phyloP scores from a whole-genome alignment of 2,888 invertebrate genomes.

The Liopterus haemorrhoidalis region DNA sequence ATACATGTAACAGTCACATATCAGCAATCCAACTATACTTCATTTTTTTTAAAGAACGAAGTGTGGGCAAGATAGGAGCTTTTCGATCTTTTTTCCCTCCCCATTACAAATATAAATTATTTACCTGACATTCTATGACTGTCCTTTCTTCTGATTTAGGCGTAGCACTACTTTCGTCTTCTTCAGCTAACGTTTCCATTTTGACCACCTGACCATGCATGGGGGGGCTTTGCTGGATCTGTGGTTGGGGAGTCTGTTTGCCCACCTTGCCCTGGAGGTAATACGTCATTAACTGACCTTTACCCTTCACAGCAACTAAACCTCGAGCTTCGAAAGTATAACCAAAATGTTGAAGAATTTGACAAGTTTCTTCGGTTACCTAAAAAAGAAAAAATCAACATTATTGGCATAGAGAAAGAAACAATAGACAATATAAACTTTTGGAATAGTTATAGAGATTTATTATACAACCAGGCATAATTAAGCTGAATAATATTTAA shows the following conservation, averaged over 20 bases:
- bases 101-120: slow-evolving; percentile 23
- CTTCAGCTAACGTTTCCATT: slow-evolving; percentile 46
- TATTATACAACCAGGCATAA: neutral
- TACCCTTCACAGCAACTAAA: slow-evolving; percentile 92
- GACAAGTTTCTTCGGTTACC: slow-evolving; percentile 93
- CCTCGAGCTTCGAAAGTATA: slow-evolving; percentile 93
- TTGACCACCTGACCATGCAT: slow-evolving; percentile 31
- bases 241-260: slow-evolving; percentile 38
- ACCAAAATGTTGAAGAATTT: slow-evolving; percentile 81
- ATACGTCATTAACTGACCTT: slow-evolving; percentile 93
- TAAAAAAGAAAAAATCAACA: slow-evolving; percentile 40
- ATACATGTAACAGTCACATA: too few species aligned
- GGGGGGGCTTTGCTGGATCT: slow-evolving; percentile 26
- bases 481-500: slow-evolving; percentile 14
- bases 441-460: too few species aligned
- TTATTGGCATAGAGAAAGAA: neutral
- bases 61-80: too few species aligned
- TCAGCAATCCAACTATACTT: too few species aligned
- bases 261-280: slow-evolving; percentile 65
- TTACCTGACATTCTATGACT: slow-evolving; percentile 40
- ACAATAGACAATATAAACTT: neutral
- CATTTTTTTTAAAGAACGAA: too few species aligned
- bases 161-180: slow-evolving; percentile 44
- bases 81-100: slow-evolving; percentile 5
- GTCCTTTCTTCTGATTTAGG: slow-evolving; percentile 45